Evolutionary conservation across 2,113 vertebrate genomes (phyloP), one percentile per base, ranked within the genome.

Genomic region (Strigops habroptila): DNA sequence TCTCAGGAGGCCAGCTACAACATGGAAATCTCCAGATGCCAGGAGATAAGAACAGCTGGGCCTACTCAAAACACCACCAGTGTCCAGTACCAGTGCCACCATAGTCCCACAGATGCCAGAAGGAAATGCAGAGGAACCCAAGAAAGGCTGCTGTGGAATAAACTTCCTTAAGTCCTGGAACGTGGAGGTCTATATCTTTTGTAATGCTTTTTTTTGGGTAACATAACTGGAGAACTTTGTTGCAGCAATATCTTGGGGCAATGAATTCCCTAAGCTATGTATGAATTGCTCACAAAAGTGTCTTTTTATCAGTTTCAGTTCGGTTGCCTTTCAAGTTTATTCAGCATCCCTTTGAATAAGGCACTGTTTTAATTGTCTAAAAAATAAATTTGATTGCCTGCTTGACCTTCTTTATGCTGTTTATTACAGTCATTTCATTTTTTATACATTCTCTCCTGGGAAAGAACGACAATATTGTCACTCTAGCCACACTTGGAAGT

Each of bases 241-340:
- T 93, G 28, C 88, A 90, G 79, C 63, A 88, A 35, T 75, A 74
- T 78, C 80, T 93, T 4, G 46, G 92, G 94, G 80, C 86, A 59
- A 60, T 70, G 68, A 93, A 74, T 70, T 70, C 80, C 94, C 15
- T 21, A 65, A 89, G 91, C 88, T 83, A 10, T 30, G 46, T 75
- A 57, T 77, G 82, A 95, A 83, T 86, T 88, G 46, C 55, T 93
- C 80, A 83, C 76, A 63, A 53, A 88, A 82, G 18, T 90, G 63
- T 74, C 86, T 75, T 93, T 94, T 86, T 94, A 94, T 91, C 96
- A 91, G 68, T 93, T 92, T 69, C 91, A 51, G 68, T 81, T 91
- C 88, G 77, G 63, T 81, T 93, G 79, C 76, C 92, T 95, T 97
- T 97, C 92, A 95, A 97, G 91, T 83, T 88, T 86, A 90, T 86